Base-by-base conservation (phyloP, 2,888 invertebrate species). In the Apamea anceps region DNA sequence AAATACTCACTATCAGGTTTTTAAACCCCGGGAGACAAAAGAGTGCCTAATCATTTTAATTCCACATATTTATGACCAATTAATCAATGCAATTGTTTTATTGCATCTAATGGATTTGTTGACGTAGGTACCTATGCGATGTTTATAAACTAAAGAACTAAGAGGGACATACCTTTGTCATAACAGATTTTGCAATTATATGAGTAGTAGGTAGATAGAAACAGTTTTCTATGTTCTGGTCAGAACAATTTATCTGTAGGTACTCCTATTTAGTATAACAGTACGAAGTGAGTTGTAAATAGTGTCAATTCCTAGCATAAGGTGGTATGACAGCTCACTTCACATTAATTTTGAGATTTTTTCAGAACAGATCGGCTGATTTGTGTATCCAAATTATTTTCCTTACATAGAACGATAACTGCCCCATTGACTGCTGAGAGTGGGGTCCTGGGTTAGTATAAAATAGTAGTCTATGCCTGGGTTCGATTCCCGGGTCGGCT, bases 1-100 rank as follows among this genome's bases (percentile, higher is more conserved):
- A 75, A 73, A 66, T 67, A 51, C 28, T 86, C n/a, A n/a, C n/a
- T n/a, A 86, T 79, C 75, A 63, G 37, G 60, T 86, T 77, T 75
- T 82, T 75, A 71, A 72, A 78, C 68, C 62, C 68, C 2, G 18
- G n/a, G 12, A 60, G 42, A 72, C 42, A 80, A 74, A 74, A 51
- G 51, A 65, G 42, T 74, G 37, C 7, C 10, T 80, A 68, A 80
- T 85, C 32, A 65, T 72, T 65, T 63, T 51, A 75, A 72, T 74
- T 75, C 32, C 12, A 37, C 63, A 60, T 72, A 60, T 67, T 81
- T 42, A 85, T 72, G 63, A 81, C 37, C 28, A n/a, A 37, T 62
- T 72, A 65, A 81, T 45, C 13, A 18, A 45, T 54, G 32, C 18
- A 45, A 54, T 68, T 54, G 37, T 62, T 73, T 73, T 73, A 71